phyloP scores from a whole-genome alignment of 2,113 vertebrate genomes.

The Ptychochromis oligacanthus region DNA sequence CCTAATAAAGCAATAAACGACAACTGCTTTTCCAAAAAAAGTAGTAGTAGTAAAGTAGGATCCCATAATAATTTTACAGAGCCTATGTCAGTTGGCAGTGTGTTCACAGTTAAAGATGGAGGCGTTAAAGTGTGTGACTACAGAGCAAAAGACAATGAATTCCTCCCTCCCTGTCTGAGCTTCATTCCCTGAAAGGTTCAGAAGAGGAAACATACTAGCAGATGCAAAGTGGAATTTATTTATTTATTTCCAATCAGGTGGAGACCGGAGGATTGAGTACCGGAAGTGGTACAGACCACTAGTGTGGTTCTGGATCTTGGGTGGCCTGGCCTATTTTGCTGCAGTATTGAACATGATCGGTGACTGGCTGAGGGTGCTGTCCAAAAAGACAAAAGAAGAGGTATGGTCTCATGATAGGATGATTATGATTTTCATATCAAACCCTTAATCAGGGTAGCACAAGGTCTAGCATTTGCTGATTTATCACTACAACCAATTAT shows the following conservation, averaged over 20 bases:
- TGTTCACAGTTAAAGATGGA: background rate
- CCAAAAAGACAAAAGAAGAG: conserved; percentile 99
- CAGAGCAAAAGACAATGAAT: background rate
- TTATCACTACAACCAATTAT: background rate
- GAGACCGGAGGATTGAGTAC: conserved; percentile 88
- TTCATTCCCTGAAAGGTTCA: background rate
- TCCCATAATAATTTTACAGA: background rate
- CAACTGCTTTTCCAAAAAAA: background rate
- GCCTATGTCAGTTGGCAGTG: background rate
- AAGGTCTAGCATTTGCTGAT: background rate
- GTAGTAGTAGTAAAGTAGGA: too few relatives aligned
- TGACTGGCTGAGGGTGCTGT: conserved; percentile 97
- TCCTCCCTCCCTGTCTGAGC: background rate
- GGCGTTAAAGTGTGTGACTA: background rate
- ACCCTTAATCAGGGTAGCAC: background rate
- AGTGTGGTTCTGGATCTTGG: conserved; percentile 99
- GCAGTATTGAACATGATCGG: conserved; percentile 99
- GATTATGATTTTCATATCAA: background rate
- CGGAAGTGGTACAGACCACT: conserved; percentile 94
- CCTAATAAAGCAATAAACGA: background rate
- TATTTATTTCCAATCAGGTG: conserved; percentile 79
- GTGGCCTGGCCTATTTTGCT: conserved; percentile 97
- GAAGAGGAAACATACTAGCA: background rate
- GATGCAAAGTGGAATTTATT: background rate
- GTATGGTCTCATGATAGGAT: conserved; percentile 75